Evolutionary conservation across 2,113 vertebrate genomes (phyloP).

Genomic region (Promerops cafer): DNA sequence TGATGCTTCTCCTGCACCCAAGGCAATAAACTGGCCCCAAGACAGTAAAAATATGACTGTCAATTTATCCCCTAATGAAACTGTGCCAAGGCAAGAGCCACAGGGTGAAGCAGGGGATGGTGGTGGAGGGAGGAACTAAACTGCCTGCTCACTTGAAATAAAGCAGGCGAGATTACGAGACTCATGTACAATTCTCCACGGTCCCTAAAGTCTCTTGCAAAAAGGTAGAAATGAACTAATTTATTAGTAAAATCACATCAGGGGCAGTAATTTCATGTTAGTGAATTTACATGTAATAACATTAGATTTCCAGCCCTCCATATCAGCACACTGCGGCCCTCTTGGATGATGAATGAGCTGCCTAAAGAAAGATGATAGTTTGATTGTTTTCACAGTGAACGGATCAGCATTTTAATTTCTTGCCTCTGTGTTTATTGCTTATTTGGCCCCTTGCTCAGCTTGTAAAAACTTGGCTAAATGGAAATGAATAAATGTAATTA

Average conservation of each 20-base stretch:
- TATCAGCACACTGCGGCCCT: constrained; percentile 75
- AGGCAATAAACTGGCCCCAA: neutral
- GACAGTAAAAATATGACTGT: neutral
- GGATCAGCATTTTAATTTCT: constrained; percentile 91
- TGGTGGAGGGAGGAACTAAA: constrained; percentile 16
- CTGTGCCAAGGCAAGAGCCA: neutral
- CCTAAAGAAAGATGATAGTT: constrained; percentile 87
- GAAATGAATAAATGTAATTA: constrained; percentile 94
- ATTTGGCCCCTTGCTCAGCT: constrained; percentile 85
- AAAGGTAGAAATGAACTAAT: constrained; percentile 84
- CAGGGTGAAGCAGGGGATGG: neutral
- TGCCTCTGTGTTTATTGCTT: constrained; percentile 88
- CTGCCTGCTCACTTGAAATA: constrained; percentile 56
- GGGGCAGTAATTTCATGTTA: constrained; percentile 86
- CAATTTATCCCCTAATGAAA: constrained; percentile 32
- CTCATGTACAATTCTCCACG: constrained; percentile 74
- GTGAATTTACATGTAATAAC: constrained; percentile 90
- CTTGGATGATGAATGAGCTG: constrained; percentile 81
- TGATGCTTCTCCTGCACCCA: neutral
- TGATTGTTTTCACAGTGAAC: constrained; percentile 88
- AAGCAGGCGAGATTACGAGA: constrained; percentile 56
- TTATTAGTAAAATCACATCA: constrained; percentile 88
- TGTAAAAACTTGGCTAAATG: constrained; percentile 88
- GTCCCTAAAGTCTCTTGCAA: constrained; percentile 77
- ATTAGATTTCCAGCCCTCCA: constrained; percentile 76